These are phyloP conservation scores for Elgonia sp. DNA, from an alignment of 2,888 invertebrate species.

Conservation along the genomic window DNA sequence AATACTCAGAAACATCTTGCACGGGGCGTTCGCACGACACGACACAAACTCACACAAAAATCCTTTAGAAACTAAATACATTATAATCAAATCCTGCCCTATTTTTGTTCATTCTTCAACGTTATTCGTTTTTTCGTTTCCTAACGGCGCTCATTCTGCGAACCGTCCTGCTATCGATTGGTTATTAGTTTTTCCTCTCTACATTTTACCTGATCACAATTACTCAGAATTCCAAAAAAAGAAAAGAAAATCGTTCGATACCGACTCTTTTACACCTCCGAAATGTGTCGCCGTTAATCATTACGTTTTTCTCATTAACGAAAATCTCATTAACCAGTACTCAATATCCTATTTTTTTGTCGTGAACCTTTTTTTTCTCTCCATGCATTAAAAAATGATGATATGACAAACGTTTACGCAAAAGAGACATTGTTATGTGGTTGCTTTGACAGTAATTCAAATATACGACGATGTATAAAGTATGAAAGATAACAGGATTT, in stretches of 20 bases:
- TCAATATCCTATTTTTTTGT: slow-evolving; percentile 39
- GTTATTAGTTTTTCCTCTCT: slow-evolving; percentile 34
- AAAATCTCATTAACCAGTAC: slow-evolving; percentile 14
- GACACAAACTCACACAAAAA: slow-evolving; percentile 77
- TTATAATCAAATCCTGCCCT: slow-evolving; percentile 69
- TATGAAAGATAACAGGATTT: slow-evolving; percentile 58
- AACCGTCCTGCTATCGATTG: slow-evolving; percentile 52
- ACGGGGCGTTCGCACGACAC: slow-evolving; percentile 84
- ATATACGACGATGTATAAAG: slow-evolving; percentile 52
- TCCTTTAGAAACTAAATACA: slow-evolving; percentile 76
- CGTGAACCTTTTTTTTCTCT: slow-evolving; percentile 20
- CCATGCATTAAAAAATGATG: slow-evolving; percentile 35
- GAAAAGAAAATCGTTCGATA: not conserved
- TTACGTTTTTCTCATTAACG: slow-evolving; percentile 16
- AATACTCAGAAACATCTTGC: slow-evolving; percentile 82
- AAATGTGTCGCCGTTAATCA: slow-evolving; percentile 33
- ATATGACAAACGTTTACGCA: slow-evolving; percentile 48
- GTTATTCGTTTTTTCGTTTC: slow-evolving; percentile 41
- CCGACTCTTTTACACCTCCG: slow-evolving; percentile 38
- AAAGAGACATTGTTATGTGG: slow-evolving; percentile 68
- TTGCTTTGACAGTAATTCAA: slow-evolving; percentile 58
- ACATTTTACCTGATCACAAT: slow-evolving; percentile 26
- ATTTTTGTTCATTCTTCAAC: slow-evolving; percentile 60
- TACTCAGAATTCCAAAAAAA: slow-evolving; percentile 18
- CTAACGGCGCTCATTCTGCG: slow-evolving; percentile 46